A percentile compares a stretch with the other conserved stretches of the same genome.
Conservation (phyloP, 2,888 invertebrate species). For the Tetragnatha montana region DNA sequence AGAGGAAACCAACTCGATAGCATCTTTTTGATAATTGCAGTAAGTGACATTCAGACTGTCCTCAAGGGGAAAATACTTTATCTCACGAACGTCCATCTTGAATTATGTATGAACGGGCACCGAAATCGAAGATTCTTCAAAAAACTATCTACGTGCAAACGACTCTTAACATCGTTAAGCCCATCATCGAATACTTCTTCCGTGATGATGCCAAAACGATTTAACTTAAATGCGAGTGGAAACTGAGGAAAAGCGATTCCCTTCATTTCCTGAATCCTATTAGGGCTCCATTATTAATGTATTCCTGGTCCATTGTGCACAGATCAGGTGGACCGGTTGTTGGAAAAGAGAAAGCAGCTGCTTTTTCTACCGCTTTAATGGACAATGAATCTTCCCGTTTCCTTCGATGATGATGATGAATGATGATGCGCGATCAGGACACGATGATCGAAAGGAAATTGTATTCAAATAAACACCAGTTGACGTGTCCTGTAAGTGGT, state of each 20-base stretch:
- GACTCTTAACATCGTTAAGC: slow-evolving; percentile 29
- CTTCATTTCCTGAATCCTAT: slow-evolving; percentile 36
- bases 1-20: too few species aligned
- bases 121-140: not conserved
- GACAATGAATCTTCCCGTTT: not conserved
- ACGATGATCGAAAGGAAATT: slow-evolving; percentile 10
- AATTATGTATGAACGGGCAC: slow-evolving; percentile 41
- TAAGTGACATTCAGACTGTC: slow-evolving; percentile 14
- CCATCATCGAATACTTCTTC: slow-evolving; percentile 16
- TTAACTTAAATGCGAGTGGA: slow-evolving; percentile 54
- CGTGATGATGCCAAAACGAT: slow-evolving; percentile 55
- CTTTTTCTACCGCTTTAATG: slow-evolving; percentile 23
- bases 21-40: slow-evolving; percentile 43
- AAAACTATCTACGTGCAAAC: not conserved
- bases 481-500: slow-evolving; percentile 35
- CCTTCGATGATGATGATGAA: slow-evolving; percentile 35
- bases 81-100: slow-evolving; percentile 21
- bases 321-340: slow-evolving; percentile 34
- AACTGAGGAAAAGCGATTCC: not conserved
- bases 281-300: slow-evolving; percentile 56
- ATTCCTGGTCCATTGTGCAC: slow-evolving; percentile 39
- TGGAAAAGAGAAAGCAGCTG: slow-evolving; percentile 36
- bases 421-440: slow-evolving; percentile 23
- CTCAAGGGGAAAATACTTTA: not conserved
- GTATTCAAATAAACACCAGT: slow-evolving; percentile 46